Base-by-base conservation (phyloP, 2,888 invertebrate species). In the Balanococcus diminutus region DNA sequence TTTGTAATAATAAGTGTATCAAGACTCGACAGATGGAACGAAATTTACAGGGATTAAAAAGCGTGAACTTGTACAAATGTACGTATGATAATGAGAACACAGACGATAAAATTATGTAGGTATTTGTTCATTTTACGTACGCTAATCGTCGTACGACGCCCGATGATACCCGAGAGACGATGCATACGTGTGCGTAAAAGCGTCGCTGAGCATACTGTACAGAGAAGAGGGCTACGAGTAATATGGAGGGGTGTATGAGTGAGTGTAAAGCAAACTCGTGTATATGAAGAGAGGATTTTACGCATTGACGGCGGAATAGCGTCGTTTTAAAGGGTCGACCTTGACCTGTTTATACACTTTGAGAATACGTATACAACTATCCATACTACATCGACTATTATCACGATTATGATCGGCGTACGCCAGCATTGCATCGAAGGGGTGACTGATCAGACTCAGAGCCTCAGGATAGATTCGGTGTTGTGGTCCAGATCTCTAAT, bases 321-420 rank as follows among this genome's bases (percentile, higher is more conserved):
- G 82, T 82, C 39, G 67, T 56, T 82, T 51, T 46, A 46, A 82
- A 56, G 82, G 82, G 46, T 82, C 82, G 82, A 82, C 82, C 82
- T 82, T 82, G 82, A 82, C 82, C 82, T 46, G 82, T 28, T 82
- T 82, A 82, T 56, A 31, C 82, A 56, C 51, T 82, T 8, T 31
- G 9, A 82, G 56, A 56, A 81, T 25, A n/a, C 19, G 28, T 42
- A 46, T 39, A 31, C 81, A n/a, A 36, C 28, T 39, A 46, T 16
- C 14, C 25, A 8, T 81, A 25, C 39, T 42, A 22, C 39, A 19
- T 42, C 81, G 39, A 42, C 81, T n/a, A 22, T 14, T 19, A 28
- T 42, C 81, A 14, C 42, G 81, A 72, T 25, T 9, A 31, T 72
- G 61, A 61, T 25, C 2, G 25, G 22, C 61, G 61, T 25, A n/a